Evolutionary conservation across 1,140 invertebrate species (phyloP).

Genomic region (Physella acuta): DNA sequence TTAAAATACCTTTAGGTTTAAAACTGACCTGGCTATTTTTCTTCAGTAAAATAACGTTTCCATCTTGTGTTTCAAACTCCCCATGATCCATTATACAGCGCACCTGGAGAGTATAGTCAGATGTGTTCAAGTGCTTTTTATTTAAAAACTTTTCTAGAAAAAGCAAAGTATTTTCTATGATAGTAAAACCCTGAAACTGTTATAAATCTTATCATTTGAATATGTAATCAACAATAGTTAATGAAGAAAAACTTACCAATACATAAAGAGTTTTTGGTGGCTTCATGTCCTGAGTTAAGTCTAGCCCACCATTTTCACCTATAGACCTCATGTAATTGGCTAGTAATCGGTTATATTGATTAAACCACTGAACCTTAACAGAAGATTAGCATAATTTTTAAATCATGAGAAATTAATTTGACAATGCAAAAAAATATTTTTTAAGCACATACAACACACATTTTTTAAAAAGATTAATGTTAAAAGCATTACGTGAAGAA

Average conservation of each 20-base stretch:
- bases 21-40: slow-evolving; percentile 78
- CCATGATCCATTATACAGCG: slow-evolving; percentile 88
- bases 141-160: no score
- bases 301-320: slow-evolving; percentile 77
- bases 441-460: not conserved
- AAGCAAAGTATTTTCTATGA: no score
- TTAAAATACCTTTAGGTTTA: no score
- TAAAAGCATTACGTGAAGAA: no score
- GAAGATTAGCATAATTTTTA: slow-evolving; percentile 9
- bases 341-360: slow-evolving; percentile 81
- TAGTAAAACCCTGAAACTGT: no score
- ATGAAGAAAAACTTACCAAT: no score
- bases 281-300: slow-evolving; percentile 83
- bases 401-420: not conserved
- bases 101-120: slow-evolving; percentile 65
- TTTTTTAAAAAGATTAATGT: not conserved
- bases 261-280: slow-evolving; percentile 91
- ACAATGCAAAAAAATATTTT: not conserved
- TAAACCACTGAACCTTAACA: slow-evolving; percentile 76
- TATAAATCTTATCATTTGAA: no score
- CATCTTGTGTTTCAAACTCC: slow-evolving; percentile 90
- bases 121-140: no score
- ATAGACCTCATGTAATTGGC: slow-evolving; percentile 84
- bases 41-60: slow-evolving; percentile 82
- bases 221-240: no score